These are phyloP conservation scores for Propithecus coquereli DNA, from an alignment of 2,113 vertebrate genomes.

Conservation along the genomic window DNA sequence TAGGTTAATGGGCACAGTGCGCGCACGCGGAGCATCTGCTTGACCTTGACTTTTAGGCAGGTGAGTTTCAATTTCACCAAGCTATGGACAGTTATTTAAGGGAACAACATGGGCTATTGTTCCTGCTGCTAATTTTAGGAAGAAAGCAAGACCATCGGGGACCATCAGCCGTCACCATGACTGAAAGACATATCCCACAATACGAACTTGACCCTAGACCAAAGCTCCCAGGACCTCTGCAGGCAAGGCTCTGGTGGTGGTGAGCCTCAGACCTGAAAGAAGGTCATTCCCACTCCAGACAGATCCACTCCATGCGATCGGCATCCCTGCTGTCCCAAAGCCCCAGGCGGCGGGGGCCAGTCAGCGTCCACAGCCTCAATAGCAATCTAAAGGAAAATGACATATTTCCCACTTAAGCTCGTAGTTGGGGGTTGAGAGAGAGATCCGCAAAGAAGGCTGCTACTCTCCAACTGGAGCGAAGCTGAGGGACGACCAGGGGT, in stretches of 20 bases:
- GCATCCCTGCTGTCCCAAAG: not conserved
- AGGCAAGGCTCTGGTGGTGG: not conserved
- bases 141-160: not conserved
- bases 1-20: not conserved
- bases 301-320: not conserved
- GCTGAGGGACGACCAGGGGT: slow-evolving; percentile 28
- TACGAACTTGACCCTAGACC: not conserved
- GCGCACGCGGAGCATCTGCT: fast-evolving
- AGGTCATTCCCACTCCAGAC: slow-evolving; percentile 37
- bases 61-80: not conserved
- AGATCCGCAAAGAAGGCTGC: slow-evolving; percentile 40
- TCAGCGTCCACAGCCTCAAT: not conserved
- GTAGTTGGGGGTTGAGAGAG: slow-evolving; percentile 51
- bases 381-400: slow-evolving; percentile 72
- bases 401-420: slow-evolving; percentile 44
- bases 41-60: not conserved
- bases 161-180: not conserved
- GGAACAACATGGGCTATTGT: not conserved
- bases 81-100: not conserved
- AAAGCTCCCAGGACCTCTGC: not conserved
- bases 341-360: not conserved
- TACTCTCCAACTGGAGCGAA: not conserved
- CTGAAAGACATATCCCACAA: not conserved
- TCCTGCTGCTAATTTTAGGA: not conserved
- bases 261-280: not conserved